Evolutionary conservation across 2,888 invertebrate genomes (phyloP).

Genomic region (Agriotes lineatus): DNA sequence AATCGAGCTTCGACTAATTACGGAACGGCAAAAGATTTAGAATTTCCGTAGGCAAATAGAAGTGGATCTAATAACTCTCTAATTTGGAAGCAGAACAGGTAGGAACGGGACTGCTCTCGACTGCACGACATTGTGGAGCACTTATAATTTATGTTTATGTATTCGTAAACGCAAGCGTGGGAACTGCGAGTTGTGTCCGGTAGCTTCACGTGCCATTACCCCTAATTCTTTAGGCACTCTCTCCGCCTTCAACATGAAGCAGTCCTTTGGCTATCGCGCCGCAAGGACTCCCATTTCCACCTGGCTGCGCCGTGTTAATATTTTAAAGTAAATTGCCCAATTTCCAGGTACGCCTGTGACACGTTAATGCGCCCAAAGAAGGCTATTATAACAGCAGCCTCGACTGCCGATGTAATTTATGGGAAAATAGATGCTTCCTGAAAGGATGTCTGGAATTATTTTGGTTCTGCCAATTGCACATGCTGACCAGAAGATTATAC

Average conservation of each 20-base stretch:
- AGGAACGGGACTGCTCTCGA: slow-evolving; percentile 41
- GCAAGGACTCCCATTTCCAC: slow-evolving; percentile 17
- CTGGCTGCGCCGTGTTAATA: slow-evolving; percentile 10
- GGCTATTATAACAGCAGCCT: slow-evolving; percentile 8
- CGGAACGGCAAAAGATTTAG: slow-evolving; percentile 36
- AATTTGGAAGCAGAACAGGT: slow-evolving; percentile 49
- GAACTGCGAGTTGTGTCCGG: slow-evolving; percentile 51
- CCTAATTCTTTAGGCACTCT: slow-evolving; percentile 39
- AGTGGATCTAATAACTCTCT: slow-evolving; percentile 46
- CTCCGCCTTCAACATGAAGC: slow-evolving; percentile 30
- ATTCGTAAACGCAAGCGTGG: slow-evolving; percentile 56
- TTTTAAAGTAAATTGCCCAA: slow-evolving; percentile 28
- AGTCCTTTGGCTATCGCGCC: slow-evolving; percentile 1
- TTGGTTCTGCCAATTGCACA: slow-evolving; percentile 34
- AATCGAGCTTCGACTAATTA: slow-evolving; percentile 11
- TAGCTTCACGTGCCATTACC: slow-evolving; percentile 53
- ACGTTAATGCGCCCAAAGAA: slow-evolving; percentile 16
- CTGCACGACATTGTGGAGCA: slow-evolving; percentile 53
- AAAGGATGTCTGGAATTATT: slow-evolving; percentile 32
- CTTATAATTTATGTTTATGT: slow-evolving; percentile 59
- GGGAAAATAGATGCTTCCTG: slow-evolving; percentile 30
- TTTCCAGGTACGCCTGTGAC: slow-evolving; percentile 20
- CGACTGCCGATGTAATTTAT: slow-evolving; percentile 19
- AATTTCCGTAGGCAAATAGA: slow-evolving; percentile 37
- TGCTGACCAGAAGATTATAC: slow-evolving; percentile 23